A percentile compares a stretch with the other conserved stretches of the same genome.
phyloP scores from a whole-genome alignment of 2,797 vertebrate genomes.

The Coracias cyanogaster region DNA sequence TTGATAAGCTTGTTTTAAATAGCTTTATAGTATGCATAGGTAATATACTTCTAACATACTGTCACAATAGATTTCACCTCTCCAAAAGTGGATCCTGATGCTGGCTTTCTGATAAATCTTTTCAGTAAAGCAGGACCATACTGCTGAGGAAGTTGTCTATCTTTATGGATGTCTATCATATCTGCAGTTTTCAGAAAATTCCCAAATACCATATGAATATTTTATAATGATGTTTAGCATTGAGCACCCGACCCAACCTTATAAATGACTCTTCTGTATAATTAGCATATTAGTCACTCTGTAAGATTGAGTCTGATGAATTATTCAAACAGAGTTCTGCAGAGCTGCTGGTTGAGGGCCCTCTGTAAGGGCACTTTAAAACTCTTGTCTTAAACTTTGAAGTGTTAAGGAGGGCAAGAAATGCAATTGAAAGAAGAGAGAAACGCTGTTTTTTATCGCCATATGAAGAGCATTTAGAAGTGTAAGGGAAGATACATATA shows the following conservation, averaged over 20 bases:
- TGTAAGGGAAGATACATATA: background rate
- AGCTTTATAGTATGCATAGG: background rate
- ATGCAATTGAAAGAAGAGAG: background rate
- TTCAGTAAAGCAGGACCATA: background rate
- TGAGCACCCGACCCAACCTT: conserved; percentile 73
- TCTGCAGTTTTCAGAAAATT: conserved; percentile 40
- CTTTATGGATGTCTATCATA: conserved; percentile 55
- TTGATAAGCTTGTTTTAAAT: background rate
- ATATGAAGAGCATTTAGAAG: background rate
- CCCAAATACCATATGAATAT: conserved; percentile 77
- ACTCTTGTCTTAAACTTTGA: conserved; percentile 42
- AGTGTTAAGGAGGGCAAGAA: conserved; percentile 43
- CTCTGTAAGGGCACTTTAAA: conserved; percentile 48
- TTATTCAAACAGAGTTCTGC: conserved; percentile 77
- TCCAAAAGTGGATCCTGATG: background rate
- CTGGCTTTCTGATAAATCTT: background rate
- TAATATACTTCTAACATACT: background rate
- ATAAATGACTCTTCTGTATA: conserved; percentile 78
- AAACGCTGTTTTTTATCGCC: conserved; percentile 1
- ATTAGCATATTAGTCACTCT: conserved; percentile 82
- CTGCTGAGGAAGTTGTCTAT: conserved; percentile 45
- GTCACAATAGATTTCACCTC: background rate
- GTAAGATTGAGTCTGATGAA: conserved; percentile 79
- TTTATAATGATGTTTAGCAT: conserved; percentile 77
- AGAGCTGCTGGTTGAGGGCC: conserved; percentile 46